These are phyloP conservation scores for Sebastes dallii DNA, from an alignment of 2,797 vertebrate genomes.

Conservation along the genomic window DNA sequence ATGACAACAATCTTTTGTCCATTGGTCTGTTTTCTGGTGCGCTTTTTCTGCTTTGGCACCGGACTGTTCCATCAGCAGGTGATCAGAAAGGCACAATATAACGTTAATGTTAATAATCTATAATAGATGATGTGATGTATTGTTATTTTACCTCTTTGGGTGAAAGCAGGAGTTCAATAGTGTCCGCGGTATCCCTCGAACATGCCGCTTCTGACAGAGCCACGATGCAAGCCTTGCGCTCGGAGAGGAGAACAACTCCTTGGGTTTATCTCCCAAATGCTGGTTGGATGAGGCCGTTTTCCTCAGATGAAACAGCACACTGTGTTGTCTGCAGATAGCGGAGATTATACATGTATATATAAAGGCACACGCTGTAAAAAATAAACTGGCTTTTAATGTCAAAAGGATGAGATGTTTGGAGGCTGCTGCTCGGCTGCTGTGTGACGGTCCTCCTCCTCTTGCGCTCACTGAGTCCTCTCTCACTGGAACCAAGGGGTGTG, in stretches of 20 bases:
- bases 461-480: conserved; percentile 29
- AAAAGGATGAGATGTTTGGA: conserved; percentile 5
- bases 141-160: conserved; percentile 74
- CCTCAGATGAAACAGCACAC: not conserved
- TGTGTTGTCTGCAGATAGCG: not conserved
- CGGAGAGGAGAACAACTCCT: conserved; percentile 45
- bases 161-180: conserved; percentile 79
- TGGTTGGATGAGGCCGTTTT: not conserved
- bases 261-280: conserved; percentile 29
- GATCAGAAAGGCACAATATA: not conserved
- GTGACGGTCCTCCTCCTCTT: conserved; percentile 28
- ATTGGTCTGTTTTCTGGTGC: conserved; percentile 7
- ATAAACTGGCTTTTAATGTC: not conserved
- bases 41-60: not conserved
- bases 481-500: conserved; percentile 71
- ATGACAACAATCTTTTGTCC: not conserved
- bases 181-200: conserved; percentile 68
- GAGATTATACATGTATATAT: not conserved
- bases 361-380: not conserved
- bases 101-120: accelerated
- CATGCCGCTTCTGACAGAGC: conserved; percentile 79
- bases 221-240: conserved; percentile 71
- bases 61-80: conserved; percentile 29
- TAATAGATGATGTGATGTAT: accelerated
- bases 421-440: conserved; percentile 36